Percentiles rank a stretch among this genome's conserved stretches.
Conservation (phyloP, 2,113 vertebrate genomes). For the Clarias magur region DNA sequence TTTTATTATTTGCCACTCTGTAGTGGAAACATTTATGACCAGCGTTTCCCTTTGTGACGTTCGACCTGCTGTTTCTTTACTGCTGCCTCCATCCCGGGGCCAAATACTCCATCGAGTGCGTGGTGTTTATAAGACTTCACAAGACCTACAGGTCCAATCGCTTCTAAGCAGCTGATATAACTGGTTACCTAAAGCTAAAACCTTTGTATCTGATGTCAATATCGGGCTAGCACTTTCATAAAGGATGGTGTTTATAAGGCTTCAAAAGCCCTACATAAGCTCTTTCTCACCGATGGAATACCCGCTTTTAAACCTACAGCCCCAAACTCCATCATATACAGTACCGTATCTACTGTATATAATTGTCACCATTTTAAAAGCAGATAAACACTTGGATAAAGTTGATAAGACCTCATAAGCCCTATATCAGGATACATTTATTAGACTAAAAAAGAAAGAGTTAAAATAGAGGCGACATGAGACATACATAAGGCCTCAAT, state of each 20-base stretch:
- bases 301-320: not conserved
- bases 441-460: not conserved
- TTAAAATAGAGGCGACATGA: not conserved
- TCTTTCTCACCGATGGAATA: not conserved
- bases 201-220: not conserved
- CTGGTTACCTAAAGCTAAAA: not conserved
- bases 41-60: constrained; percentile 9
- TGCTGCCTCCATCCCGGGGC: not conserved
- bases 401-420: not conserved
- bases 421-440: not conserved
- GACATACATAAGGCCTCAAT: not conserved
- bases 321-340: not conserved
- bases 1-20: constrained; percentile 8
- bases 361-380: constrained; percentile 1
- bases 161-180: not conserved
- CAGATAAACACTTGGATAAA: not conserved
- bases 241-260: not conserved
- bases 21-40: not conserved
- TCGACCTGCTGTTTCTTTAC: constrained; percentile 11
- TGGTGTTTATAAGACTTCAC: not conserved
- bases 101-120: not conserved
- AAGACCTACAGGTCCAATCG: not conserved
- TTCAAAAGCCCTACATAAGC: not conserved
- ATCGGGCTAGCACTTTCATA: not conserved
- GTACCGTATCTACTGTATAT: too few relatives aligned